Evolutionary conservation across 2,113 vertebrate genomes (phyloP).

Genomic region (Actenoides hombroni): DNA sequence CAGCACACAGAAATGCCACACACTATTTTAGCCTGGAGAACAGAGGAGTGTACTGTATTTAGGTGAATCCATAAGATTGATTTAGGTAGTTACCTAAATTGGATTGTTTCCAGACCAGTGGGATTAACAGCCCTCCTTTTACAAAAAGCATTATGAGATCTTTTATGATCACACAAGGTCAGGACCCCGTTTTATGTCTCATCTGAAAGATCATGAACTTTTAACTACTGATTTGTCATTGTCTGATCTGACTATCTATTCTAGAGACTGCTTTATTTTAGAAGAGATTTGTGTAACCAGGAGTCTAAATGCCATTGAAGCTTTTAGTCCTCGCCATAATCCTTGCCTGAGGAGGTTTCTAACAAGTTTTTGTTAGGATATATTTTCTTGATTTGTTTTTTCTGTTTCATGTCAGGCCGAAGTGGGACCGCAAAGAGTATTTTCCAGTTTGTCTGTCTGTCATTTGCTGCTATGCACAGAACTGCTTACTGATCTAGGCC

Average conservation of each 20-base stretch:
- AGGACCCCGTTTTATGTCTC: slow-evolving; percentile 49
- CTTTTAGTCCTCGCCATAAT: not conserved
- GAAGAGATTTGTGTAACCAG: slow-evolving; percentile 37
- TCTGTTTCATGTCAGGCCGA: not conserved
- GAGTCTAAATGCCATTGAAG: slow-evolving; percentile 25
- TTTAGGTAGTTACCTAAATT: slow-evolving; percentile 45
- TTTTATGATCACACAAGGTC: slow-evolving; percentile 50
- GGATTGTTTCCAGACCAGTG: slow-evolving; percentile 44
- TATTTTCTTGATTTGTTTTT: not conserved
- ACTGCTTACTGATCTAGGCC: not conserved
- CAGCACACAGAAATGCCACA: not conserved
- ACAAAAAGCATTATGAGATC: slow-evolving; percentile 19
- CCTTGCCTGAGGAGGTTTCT: slow-evolving; percentile 37
- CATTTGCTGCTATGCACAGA: not conserved
- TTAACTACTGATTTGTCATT: slow-evolving; percentile 13
- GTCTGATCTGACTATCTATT: slow-evolving; percentile 34
- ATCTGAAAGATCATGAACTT: slow-evolving; percentile 54
- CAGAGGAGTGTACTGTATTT: not conserved
- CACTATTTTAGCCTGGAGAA: not conserved
- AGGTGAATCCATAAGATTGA: slow-evolving; percentile 38
- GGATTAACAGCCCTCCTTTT: slow-evolving; percentile 32
- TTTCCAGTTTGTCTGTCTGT: not conserved
- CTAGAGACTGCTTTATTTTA: slow-evolving; percentile 33
- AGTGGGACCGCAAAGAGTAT: not conserved
- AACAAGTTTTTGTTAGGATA: slow-evolving; percentile 17